Conservation (phyloP, 2,888 invertebrate species). For the Cephus sareptanus region DNA sequence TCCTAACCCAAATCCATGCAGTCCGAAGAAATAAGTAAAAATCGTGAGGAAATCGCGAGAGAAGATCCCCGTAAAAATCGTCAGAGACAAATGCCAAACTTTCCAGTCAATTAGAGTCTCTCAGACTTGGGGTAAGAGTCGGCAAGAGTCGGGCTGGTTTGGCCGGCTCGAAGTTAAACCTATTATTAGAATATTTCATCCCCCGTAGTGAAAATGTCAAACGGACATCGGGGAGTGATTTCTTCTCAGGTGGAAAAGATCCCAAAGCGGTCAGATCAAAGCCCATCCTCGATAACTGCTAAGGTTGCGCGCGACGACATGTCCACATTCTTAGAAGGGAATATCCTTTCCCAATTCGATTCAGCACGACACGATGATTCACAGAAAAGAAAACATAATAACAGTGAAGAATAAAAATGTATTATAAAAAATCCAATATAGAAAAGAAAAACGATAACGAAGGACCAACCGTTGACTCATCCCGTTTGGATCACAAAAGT, state of each 20-base stretch:
- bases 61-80: conserved; percentile 20
- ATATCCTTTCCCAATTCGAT: conserved; percentile 1
- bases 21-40: not conserved
- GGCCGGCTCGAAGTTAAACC: conserved; percentile 55
- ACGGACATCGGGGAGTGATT: conserved; percentile 46
- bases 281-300: conserved; percentile 22
- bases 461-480: conserved; percentile 58
- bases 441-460: not conserved
- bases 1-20: not conserved
- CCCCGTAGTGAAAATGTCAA: conserved; percentile 63
- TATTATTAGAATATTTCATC: conserved; percentile 56
- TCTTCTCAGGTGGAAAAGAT: conserved; percentile 20
- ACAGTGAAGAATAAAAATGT: not conserved
- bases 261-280: conserved; percentile 35
- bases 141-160: conserved; percentile 31
- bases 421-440: not conserved
- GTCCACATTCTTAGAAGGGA: conserved; percentile 19
- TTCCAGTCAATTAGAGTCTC: conserved; percentile 59
- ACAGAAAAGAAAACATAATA: not conserved
- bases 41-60: not conserved
- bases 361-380: not conserved
- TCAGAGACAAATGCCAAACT: conserved; percentile 25
- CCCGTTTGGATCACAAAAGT: conserved; percentile 58
- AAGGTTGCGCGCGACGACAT: conserved; percentile 44
- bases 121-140: conserved; percentile 19